Percentiles rank a stretch among this genome's conserved stretches.
Evolutionary conservation across 2,888 invertebrate species (phyloP).

Genomic region (Linnaemya vulpina): DNA sequence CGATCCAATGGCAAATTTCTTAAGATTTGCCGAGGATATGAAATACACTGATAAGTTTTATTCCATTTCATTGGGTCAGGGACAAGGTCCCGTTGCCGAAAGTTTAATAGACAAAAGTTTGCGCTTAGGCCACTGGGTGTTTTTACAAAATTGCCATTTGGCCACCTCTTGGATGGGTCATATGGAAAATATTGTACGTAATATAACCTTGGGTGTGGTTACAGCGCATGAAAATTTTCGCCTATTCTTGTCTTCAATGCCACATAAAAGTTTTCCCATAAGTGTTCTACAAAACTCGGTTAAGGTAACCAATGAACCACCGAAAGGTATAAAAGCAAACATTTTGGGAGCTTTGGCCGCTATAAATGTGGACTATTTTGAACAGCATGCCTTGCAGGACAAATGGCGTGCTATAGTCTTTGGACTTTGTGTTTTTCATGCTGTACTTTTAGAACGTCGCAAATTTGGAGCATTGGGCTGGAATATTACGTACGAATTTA

Average conservation of each 20-base stretch:
- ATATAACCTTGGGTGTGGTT: constrained; percentile 87
- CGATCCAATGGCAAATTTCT: constrained; percentile 93
- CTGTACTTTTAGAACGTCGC: constrained; percentile 94
- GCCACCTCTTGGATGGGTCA: constrained; percentile 96
- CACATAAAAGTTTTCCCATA: constrained; percentile 92
- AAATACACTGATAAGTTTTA: constrained; percentile 87
- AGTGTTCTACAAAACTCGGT: constrained; percentile 96
- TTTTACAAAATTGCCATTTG: constrained; percentile 96
- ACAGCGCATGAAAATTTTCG: constrained; percentile 89
- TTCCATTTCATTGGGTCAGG: constrained; percentile 94
- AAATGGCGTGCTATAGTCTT: constrained; percentile 91
- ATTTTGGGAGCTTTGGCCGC: constrained; percentile 92
- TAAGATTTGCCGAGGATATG: constrained; percentile 91
- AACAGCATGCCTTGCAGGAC: constrained; percentile 87
- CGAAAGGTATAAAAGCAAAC: constrained; percentile 95
- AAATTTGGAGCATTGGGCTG: constrained; percentile 96
- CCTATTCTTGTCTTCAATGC: constrained; percentile 95
- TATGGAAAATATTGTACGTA: constrained; percentile 90
- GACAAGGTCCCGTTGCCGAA: constrained; percentile 95
- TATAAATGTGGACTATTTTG: constrained; percentile 90
- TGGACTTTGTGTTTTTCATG: constrained; percentile 96
- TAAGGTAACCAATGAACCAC: constrained; percentile 97
- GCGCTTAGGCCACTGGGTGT: constrained; percentile 92
- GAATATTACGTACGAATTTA: constrained; percentile 97
- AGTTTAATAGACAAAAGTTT: constrained; percentile 89